Evolutionary conservation across 2,888 invertebrate species (phyloP).

Genomic region (Unio pictorum): DNA sequence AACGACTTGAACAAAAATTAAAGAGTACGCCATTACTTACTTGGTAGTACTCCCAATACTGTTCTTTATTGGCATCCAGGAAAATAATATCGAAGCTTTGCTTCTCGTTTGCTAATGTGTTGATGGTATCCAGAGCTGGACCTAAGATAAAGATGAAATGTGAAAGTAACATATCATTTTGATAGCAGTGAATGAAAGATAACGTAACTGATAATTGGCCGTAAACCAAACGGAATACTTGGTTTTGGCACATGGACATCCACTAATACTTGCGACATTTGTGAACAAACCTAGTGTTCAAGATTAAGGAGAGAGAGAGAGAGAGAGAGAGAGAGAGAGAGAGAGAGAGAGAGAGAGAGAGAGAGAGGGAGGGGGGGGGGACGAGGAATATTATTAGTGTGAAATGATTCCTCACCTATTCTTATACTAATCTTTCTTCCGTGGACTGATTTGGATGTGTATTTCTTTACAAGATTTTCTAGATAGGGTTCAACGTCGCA

Average conservation of each 20-base stretch:
- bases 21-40: slow-evolving; percentile 13
- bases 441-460: slow-evolving; percentile 38
- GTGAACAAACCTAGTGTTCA: background rate
- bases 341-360: background rate
- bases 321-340: no score
- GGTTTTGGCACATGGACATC: no score
- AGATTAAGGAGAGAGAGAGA: background rate
- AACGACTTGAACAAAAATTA: background rate
- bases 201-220: no score
- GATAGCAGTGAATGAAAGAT: no score
- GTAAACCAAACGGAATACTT: no score
- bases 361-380: background rate
- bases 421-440: slow-evolving; percentile 45
- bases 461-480: slow-evolving; percentile 26
- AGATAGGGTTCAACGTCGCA: slow-evolving; percentile 50
- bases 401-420: slow-evolving; percentile 29
- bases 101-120: slow-evolving; percentile 28
- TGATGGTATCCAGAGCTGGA: slow-evolving; percentile 28
- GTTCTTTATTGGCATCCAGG: slow-evolving; percentile 46
- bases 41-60: slow-evolving; percentile 40
- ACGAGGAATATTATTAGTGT: background rate
- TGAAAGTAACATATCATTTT: no score
- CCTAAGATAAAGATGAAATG: background rate
- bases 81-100: slow-evolving; percentile 46
- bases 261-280: no score